Evolutionary conservation across 2,888 invertebrate genomes (phyloP).

Genomic region (Diarsia dahlii): DNA sequence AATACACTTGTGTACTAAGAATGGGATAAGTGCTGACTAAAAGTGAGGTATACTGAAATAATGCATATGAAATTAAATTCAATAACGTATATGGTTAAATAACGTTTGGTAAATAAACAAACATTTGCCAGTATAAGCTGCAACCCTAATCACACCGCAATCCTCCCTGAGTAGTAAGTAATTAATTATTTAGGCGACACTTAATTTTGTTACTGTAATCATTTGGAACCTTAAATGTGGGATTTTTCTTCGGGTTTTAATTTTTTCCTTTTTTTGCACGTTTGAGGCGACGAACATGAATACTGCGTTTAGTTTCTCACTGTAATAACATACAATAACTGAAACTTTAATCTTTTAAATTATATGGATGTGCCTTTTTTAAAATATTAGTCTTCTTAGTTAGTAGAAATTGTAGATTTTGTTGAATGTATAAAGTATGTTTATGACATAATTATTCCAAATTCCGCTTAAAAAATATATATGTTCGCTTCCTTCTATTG

Average conservation of each 20-base stretch:
- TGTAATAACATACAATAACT: constrained; percentile 3
- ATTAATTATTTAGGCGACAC: constrained; percentile 52
- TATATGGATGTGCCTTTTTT: constrained; percentile 85
- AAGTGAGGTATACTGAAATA: not conserved
- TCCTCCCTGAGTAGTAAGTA: constrained; percentile 16
- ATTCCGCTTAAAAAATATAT: constrained; percentile 17
- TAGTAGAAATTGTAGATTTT: constrained; percentile 59
- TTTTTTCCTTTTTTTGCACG: not conserved
- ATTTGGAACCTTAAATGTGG: constrained; percentile 21
- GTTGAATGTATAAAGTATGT: constrained; percentile 39
- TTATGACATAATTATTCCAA: constrained; percentile 1
- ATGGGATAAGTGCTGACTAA: not conserved
- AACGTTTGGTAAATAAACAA: not conserved
- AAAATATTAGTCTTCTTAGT: constrained; percentile 70
- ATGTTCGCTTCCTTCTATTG: constrained; percentile 41
- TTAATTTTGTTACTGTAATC: constrained; percentile 41
- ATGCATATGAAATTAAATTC: not conserved
- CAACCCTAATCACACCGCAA: constrained; percentile 44
- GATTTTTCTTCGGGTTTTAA: constrained; percentile 2
- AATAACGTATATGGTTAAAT: not conserved
- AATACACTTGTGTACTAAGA: not conserved
- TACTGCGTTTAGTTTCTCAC: not conserved
- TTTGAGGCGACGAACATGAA: not conserved
- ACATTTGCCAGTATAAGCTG: constrained; percentile 8
- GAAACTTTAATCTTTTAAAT: constrained; percentile 68